phyloP scores from a whole-genome alignment of 2,113 vertebrate genomes.

The Acinonyx jubatus region DNA sequence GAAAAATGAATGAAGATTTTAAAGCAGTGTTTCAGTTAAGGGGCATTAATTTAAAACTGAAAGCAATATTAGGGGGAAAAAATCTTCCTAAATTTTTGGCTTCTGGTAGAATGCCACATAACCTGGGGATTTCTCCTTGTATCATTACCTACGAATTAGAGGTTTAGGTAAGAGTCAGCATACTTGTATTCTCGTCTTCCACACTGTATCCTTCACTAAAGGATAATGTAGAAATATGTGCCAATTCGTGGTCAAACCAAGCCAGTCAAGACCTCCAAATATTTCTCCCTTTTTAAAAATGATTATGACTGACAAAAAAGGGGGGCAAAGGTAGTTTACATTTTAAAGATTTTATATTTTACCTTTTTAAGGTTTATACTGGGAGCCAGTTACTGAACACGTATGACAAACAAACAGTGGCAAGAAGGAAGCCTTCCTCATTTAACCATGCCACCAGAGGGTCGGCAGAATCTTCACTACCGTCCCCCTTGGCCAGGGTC shows the following conservation, averaged over 20 bases:
- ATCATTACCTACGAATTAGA: neutral
- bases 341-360: neutral
- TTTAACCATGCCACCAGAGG: neutral
- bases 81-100: neutral
- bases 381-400: neutral
- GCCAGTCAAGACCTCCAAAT: slow-evolving; percentile 11
- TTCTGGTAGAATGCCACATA: neutral
- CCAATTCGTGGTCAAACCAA: neutral
- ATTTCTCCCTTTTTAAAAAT: slow-evolving; percentile 41
- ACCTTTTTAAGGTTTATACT: slow-evolving; percentile 33
- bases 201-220: slow-evolving; percentile 10
- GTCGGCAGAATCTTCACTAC: neutral
- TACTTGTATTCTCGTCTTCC: neutral
- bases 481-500: neutral
- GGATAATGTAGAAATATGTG: slow-evolving; percentile 5
- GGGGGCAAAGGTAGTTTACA: neutral
- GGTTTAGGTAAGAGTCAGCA: neutral
- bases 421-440: neutral
- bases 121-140: neutral
- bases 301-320: neutral
- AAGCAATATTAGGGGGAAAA: neutral
- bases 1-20: slow-evolving; percentile 24
- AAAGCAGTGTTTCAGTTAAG: neutral
- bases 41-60: neutral
- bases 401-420: neutral